Conservation (phyloP, 2,888 invertebrate species). For the Sicus ferrugineus region DNA sequence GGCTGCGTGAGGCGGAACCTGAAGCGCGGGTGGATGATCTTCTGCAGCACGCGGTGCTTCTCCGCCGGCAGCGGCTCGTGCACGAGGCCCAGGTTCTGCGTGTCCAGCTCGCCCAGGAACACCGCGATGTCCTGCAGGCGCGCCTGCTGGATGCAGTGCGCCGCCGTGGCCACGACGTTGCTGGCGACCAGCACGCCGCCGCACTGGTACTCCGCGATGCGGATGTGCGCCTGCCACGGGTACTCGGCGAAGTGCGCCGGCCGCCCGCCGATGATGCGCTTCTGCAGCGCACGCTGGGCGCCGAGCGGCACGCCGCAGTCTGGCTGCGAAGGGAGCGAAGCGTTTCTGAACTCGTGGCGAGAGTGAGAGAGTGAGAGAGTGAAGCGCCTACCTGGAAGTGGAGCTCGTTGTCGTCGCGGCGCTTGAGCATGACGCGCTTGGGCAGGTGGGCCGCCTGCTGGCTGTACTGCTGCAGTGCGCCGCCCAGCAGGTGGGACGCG, state of each 20-base stretch:
- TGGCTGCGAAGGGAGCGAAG: slow-evolving; percentile 51
- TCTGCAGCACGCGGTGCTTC: slow-evolving; percentile 74
- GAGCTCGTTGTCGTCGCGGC: slow-evolving; percentile 61
- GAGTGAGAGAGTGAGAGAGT: background rate
- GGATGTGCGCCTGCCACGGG: slow-evolving; percentile 87
- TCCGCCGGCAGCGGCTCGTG: slow-evolving; percentile 73
- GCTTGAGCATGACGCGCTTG: slow-evolving; percentile 59
- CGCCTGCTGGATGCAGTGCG: slow-evolving; percentile 83
- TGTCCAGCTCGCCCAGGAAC: slow-evolving; percentile 83
- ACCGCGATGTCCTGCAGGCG: slow-evolving; percentile 77
- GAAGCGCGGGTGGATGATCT: slow-evolving; percentile 82
- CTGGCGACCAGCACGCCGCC: slow-evolving; percentile 83
- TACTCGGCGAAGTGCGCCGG: slow-evolving; percentile 78
- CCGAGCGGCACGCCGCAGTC: slow-evolving; percentile 76
- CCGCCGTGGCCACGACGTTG: slow-evolving; percentile 78
- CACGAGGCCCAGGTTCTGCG: slow-evolving; percentile 73
- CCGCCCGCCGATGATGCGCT: slow-evolving; percentile 82
- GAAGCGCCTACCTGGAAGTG: slow-evolving; percentile 43
- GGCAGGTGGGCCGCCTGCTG: slow-evolving; percentile 53
- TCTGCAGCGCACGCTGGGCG: slow-evolving; percentile 69
- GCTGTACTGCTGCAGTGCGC: slow-evolving; percentile 50
- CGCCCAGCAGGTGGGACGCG: slow-evolving; percentile 50
- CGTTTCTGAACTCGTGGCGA: background rate
- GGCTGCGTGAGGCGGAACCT: slow-evolving; percentile 84
- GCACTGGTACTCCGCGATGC: slow-evolving; percentile 83